Percentiles rank a stretch among this genome's conserved stretches.
These are phyloP conservation scores for Andrena bucephala DNA, from an alignment of 2,888 invertebrate species.

Conservation along the genomic window DNA sequence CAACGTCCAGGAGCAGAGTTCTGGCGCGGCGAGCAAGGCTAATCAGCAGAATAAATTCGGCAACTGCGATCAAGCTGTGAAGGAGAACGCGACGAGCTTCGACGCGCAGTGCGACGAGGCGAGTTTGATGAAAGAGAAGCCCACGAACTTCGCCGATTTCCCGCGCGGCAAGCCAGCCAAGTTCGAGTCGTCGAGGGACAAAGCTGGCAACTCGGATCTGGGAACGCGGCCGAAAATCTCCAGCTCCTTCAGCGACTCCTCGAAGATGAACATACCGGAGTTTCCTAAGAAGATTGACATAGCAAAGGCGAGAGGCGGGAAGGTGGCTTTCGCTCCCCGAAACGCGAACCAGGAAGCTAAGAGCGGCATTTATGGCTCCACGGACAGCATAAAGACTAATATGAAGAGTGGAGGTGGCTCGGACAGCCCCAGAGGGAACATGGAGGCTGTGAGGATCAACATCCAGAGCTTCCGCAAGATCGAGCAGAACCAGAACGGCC, in stretches of 20 bases:
- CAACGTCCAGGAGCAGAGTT: slow-evolving; percentile 78
- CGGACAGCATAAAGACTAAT: slow-evolving; percentile 72
- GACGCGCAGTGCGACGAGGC: slow-evolving; percentile 63
- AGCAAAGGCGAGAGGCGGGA: slow-evolving; percentile 68
- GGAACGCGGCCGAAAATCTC: slow-evolving; percentile 79
- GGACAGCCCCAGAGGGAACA: slow-evolving; percentile 76
- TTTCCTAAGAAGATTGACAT: slow-evolving; percentile 77
- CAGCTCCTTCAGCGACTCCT: slow-evolving; percentile 63
- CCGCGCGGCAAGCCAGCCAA: slow-evolving; percentile 68
- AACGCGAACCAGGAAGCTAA: slow-evolving; percentile 69
- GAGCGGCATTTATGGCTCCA: slow-evolving; percentile 67
- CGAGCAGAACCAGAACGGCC: slow-evolving; percentile 78
- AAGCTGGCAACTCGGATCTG: slow-evolving; percentile 72
- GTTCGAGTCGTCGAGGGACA: slow-evolving; percentile 72
- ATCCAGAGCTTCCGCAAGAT: slow-evolving; percentile 77
- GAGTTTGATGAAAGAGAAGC: slow-evolving; percentile 62
- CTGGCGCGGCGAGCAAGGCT: slow-evolving; percentile 46
- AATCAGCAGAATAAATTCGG: slow-evolving; percentile 65
- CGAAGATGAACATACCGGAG: slow-evolving; percentile 73
- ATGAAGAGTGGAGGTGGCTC: slow-evolving; percentile 70
- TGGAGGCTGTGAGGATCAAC: slow-evolving; percentile 78
- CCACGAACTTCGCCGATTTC: slow-evolving; percentile 66
- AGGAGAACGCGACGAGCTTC: slow-evolving; percentile 63
- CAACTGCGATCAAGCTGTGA: slow-evolving; percentile 66
- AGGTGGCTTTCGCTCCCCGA: slow-evolving; percentile 68